A percentile compares a stretch with the other conserved stretches of the same genome.
Evolutionary conservation across 2,113 vertebrate species (phyloP).

Genomic region (Thalassarche chlororhynchos): DNA sequence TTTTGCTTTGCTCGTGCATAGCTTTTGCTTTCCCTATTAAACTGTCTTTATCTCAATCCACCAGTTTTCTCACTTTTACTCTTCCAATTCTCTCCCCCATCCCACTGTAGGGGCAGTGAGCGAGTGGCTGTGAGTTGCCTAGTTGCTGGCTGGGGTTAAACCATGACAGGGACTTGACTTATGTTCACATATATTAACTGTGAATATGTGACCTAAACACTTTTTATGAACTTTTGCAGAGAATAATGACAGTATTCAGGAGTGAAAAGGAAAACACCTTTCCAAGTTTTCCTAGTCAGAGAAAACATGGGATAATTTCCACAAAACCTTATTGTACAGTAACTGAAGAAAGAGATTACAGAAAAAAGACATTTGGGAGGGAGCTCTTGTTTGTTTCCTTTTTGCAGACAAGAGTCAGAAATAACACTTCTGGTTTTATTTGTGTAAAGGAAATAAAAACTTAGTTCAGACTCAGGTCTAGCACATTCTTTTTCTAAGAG

Average conservation of each 20-base stretch:
- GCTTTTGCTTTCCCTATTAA: background rate
- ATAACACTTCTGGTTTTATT: background rate
- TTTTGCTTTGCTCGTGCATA: fast-evolving
- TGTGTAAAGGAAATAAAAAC: background rate
- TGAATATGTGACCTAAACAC: background rate
- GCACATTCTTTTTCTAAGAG: background rate
- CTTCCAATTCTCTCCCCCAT: too few relatives aligned
- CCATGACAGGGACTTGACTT: background rate
- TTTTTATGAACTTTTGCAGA: background rate
- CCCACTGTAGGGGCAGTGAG: too few relatives aligned
- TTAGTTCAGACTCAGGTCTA: background rate
- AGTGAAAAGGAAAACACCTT: background rate
- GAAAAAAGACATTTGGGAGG: background rate
- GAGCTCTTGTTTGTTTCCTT: background rate
- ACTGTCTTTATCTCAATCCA: background rate
- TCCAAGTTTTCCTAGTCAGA: background rate
- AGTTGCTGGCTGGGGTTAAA: background rate
- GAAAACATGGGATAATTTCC: background rate
- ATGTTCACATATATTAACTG: background rate
- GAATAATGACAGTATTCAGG: background rate
- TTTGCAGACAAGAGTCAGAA: background rate
- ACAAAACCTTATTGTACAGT: background rate
- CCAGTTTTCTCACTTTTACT: too few relatives aligned
- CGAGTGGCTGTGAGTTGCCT: background rate
- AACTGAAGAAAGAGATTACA: background rate